A percentile compares a stretch with the other conserved stretches of the same genome.
Conservation (phyloP, 2,797 vertebrate species). For the Notolepis coatsorum region DNA sequence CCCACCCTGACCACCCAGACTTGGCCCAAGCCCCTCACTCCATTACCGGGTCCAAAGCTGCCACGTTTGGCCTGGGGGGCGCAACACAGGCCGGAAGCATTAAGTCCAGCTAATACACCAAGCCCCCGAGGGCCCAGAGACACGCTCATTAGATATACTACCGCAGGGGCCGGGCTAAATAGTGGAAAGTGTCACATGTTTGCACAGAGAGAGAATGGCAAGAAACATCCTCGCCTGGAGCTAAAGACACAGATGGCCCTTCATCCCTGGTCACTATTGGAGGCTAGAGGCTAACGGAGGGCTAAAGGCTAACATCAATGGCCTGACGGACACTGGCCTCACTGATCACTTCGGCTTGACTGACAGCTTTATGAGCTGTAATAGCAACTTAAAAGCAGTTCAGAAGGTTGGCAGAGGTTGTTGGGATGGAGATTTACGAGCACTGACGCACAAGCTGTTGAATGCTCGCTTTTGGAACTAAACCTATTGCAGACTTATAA, state of each 20-base stretch:
- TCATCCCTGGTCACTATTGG: conserved; percentile 53
- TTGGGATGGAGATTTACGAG: background rate
- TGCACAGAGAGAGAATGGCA: conserved; percentile 67
- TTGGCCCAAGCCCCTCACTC: conserved; percentile 56
- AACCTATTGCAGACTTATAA: conserved; percentile 9
- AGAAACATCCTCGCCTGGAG: conserved; percentile 71
- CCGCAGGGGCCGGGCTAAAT: conserved; percentile 50
- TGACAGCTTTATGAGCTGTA: conserved; percentile 47
- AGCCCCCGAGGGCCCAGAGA: conserved; percentile 54
- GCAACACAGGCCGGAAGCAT: conserved; percentile 69
- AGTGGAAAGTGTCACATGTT: conserved; percentile 78
- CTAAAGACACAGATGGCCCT: conserved; percentile 72
- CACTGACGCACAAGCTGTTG: background rate
- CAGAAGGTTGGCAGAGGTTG: conserved; percentile 28
- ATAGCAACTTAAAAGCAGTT: conserved; percentile 42
- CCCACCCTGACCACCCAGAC: conserved; percentile 77
- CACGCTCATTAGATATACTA: conserved; percentile 70
- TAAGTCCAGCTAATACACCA: conserved; percentile 75
- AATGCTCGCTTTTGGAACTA: background rate
- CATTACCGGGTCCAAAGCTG: conserved; percentile 60
- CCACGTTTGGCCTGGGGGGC: conserved; percentile 57
- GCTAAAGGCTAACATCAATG: conserved; percentile 54
- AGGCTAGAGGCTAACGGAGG: conserved; percentile 22
- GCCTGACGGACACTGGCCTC: conserved; percentile 49
- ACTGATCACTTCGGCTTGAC: conserved; percentile 40